These are phyloP conservation scores for Cephus pulcher DNA, from an alignment of 2,888 invertebrate species.

Conservation along the genomic window DNA sequence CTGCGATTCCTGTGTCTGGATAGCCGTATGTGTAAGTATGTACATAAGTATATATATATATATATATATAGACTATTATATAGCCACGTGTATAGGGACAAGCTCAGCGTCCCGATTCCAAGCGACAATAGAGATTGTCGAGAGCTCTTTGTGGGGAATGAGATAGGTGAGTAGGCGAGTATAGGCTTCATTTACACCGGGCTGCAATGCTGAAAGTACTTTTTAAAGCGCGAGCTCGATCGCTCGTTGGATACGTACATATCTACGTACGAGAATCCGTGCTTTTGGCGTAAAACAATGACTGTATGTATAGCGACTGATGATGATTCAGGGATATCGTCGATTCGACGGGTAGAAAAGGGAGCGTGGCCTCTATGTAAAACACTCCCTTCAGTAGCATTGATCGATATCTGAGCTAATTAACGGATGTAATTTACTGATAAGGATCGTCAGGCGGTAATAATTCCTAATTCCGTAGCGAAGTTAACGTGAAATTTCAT, in stretches of 20 bases:
- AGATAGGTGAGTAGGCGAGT: constrained; percentile 3
- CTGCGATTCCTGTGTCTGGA: neutral
- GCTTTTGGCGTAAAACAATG: neutral
- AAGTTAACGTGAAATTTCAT: neutral
- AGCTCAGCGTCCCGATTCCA: constrained; percentile 4
- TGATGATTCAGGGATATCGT: neutral
- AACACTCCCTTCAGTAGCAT: neutral
- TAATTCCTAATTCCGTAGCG: neutral
- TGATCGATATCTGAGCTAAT: neutral
- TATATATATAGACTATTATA: neutral
- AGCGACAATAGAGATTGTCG: constrained; percentile 20
- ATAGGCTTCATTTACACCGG: constrained; percentile 34
- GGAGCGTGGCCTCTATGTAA: neutral
- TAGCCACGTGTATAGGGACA: neutral
- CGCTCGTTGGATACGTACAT: neutral
- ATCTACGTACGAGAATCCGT: neutral
- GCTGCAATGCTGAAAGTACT: constrained; percentile 37
- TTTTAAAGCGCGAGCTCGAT: neutral
- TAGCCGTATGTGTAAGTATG: neutral
- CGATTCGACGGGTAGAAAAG: neutral
- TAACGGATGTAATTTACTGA: neutral
- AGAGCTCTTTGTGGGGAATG: constrained; percentile 20
- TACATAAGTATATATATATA: constrained; percentile 6
- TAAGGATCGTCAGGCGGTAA: neutral
- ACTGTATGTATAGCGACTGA: neutral